phyloP scores from a whole-genome alignment of 2,888 invertebrate species.

The Hetaerina titia region DNA sequence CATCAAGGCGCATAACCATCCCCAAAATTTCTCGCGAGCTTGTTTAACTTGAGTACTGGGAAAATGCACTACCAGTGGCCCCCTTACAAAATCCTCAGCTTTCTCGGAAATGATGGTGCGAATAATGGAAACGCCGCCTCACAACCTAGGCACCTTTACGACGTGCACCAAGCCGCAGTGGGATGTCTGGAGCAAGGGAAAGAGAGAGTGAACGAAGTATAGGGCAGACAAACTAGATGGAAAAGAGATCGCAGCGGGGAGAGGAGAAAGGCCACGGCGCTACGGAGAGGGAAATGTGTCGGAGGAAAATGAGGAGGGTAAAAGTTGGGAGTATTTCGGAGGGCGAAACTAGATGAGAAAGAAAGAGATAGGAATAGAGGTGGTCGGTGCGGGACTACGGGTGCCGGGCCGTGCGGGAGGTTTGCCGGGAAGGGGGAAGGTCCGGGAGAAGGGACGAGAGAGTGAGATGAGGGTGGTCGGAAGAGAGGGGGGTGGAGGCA shows the following conservation, averaged over 20 bases:
- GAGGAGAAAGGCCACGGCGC: not conserved
- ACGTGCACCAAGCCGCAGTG: not conserved
- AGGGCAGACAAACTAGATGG: not conserved
- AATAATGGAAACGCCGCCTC: not conserved
- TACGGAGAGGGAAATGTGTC: too few relatives aligned
- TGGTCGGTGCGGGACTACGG: not conserved
- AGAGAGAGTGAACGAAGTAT: not conserved
- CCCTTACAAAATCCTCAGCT: not conserved
- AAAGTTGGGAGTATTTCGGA: too few relatives aligned
- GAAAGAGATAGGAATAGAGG: not conserved
- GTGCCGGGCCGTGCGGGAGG: not conserved
- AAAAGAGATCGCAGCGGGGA: not conserved
- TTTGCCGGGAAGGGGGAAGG: not conserved
- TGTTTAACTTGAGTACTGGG: too few relatives aligned
- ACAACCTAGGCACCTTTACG: not conserved
- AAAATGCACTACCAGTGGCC: not conserved
- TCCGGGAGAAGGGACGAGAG: not conserved
- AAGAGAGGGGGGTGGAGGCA: conserved; percentile 26
- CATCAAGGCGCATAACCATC: too few relatives aligned
- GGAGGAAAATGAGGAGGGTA: too few relatives aligned
- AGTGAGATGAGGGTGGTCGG: not conserved
- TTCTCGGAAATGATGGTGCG: not conserved
- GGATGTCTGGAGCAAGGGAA: not conserved
- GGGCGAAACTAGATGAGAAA: not conserved
- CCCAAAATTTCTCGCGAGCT: too few relatives aligned